Conservation (phyloP, 2,888 invertebrate species). For the Pollenia labialis region DNA sequence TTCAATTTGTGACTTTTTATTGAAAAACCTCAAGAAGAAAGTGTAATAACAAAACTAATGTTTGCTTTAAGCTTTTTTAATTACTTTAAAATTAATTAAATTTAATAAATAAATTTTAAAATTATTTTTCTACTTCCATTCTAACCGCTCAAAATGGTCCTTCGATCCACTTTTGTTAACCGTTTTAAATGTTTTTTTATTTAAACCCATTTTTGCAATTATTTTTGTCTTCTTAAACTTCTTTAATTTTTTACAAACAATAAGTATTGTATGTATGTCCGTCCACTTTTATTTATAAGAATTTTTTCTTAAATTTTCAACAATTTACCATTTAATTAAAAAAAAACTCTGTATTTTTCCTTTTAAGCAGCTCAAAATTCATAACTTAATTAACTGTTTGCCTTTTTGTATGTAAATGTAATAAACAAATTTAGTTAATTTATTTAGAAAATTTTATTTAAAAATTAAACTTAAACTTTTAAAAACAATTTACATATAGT, state of each 20-base stretch:
- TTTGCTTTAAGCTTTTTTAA: too few species aligned
- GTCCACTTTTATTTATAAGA: constrained; percentile 40
- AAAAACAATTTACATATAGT: constrained; percentile 37
- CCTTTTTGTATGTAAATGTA: constrained; percentile 36
- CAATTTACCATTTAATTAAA: neutral
- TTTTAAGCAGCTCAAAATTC: neutral
- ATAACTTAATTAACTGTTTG: constrained; percentile 40
- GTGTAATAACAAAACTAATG: too few species aligned
- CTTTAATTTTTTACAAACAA: neutral
- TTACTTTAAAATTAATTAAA: too few species aligned
- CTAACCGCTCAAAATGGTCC: too few species aligned
- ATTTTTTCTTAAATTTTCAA: constrained; percentile 5
- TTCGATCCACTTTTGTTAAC: too few species aligned
- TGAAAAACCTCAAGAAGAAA: too few species aligned
- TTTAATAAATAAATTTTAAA: too few species aligned
- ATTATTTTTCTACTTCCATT: too few species aligned
- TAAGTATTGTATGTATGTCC: constrained; percentile 35
- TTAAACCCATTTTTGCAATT: neutral
- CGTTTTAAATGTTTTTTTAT: too few species aligned
- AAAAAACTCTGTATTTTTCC: neutral
- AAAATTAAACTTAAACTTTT: constrained; percentile 28
- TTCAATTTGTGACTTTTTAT: too few species aligned
- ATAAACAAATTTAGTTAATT: constrained; percentile 63
- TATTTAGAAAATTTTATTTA: constrained; percentile 68
- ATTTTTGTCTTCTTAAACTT: constrained; percentile 1